Evolutionary conservation across 2,888 invertebrate species (phyloP).

Genomic region (Dynastes grantii): DNA sequence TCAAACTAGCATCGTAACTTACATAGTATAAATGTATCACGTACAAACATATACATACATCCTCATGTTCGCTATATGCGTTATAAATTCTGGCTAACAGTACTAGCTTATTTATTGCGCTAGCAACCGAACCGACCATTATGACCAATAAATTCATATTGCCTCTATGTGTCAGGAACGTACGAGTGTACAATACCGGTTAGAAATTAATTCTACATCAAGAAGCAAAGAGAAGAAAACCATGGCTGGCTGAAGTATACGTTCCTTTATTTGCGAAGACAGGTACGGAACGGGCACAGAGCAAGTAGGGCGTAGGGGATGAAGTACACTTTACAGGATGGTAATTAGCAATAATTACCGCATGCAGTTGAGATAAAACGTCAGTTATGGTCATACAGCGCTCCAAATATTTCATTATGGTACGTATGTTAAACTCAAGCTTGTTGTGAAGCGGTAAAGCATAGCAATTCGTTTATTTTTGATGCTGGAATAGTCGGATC

Average conservation of each 20-base stretch:
- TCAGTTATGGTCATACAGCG: background rate
- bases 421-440: no score
- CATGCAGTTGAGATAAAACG: slow-evolving; percentile 33
- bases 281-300: no score
- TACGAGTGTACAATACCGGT: slow-evolving; percentile 9
- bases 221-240: background rate
- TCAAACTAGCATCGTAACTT: slow-evolving; percentile 19
- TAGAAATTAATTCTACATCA: slow-evolving; percentile 7
- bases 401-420: background rate
- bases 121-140: slow-evolving; percentile 25
- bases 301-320: background rate
- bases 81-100: slow-evolving; percentile 34
- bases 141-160: slow-evolving; percentile 36
- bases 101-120: slow-evolving; percentile 30
- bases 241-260: no score
- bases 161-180: background rate
- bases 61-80: background rate
- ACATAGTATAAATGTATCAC: slow-evolving; percentile 11
- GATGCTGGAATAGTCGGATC: no score
- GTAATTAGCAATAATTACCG: slow-evolving; percentile 46
- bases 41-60: background rate
- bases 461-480: no score
- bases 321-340: slow-evolving; percentile 11
- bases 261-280: no score
- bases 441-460: no score